Percentiles rank a stretch among this genome's conserved stretches.
These are phyloP conservation scores for Gephyroberyx darwinii DNA, from an alignment of 2,797 vertebrate genomes.

Conservation along the genomic window DNA sequence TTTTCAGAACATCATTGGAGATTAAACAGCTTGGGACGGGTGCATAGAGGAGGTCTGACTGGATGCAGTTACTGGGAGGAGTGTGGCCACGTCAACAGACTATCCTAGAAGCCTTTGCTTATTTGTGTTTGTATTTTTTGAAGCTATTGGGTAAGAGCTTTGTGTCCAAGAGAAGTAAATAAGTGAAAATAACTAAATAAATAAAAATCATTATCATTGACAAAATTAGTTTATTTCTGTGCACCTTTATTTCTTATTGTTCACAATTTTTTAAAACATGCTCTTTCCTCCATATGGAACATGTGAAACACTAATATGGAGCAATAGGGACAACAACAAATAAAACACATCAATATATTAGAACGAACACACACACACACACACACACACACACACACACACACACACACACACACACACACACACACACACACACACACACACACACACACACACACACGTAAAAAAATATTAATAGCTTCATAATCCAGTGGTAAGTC, in stretches of 20 bases:
- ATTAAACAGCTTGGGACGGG: conserved; percentile 40
- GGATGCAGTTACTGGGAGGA: neutral
- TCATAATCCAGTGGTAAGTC: conserved; percentile 43
- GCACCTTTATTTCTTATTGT: conserved; percentile 54
- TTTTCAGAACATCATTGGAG: conserved; percentile 22
- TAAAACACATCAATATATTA: neutral
- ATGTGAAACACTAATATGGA: conserved; percentile 53
- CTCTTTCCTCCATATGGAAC: conserved; percentile 15
- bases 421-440: conserved; percentile 15
- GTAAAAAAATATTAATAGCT: conserved; percentile 33
- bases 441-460: conserved; percentile 25
- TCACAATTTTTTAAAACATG: neutral
- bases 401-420: neutral
- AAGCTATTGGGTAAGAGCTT: too few relatives aligned
- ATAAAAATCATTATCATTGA: neutral
- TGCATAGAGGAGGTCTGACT: conserved; percentile 8
- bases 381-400: conserved; percentile 30
- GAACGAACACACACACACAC: neutral
- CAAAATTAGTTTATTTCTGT: conserved; percentile 28
- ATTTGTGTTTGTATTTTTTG: too few relatives aligned
- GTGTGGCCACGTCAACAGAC: neutral
- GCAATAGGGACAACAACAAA: conserved; percentile 8
- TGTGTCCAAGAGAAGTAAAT: too few relatives aligned
- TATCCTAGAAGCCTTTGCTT: too few relatives aligned
- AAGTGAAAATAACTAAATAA: neutral